Evolutionary conservation across 64 coral and sea anemone species (phyloP).

Genomic region (Platygyra sinensis): DNA sequence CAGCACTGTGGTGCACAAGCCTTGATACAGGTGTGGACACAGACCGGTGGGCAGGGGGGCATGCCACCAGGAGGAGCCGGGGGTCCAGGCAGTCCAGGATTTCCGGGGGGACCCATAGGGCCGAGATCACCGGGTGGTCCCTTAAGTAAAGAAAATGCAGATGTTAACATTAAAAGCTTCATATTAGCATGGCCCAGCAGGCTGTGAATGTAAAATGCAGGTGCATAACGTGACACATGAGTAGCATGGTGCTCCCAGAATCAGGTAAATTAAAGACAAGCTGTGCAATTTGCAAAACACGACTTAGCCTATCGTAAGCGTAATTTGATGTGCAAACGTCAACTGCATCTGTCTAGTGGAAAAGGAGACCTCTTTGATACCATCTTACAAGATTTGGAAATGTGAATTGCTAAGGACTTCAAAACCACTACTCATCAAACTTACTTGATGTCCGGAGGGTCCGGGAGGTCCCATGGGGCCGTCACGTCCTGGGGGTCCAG

Average conservation of each 20-base stretch:
- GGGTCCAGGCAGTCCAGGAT: slow-evolving; percentile 78
- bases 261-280: too few species aligned
- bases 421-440: not conserved
- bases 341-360: too few species aligned
- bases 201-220: too few species aligned
- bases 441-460: slow-evolving; percentile 90
- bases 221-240: too few species aligned
- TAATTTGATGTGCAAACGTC: too few species aligned
- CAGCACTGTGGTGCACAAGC: slow-evolving; percentile 93
- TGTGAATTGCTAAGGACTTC: too few species aligned
- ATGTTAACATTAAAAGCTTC: not conserved
- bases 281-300: too few species aligned
- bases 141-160: not conserved
- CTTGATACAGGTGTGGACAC: slow-evolving; percentile 97
- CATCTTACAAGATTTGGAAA: too few species aligned
- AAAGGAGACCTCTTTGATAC: too few species aligned
- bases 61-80: slow-evolving; percentile 96
- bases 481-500: slow-evolving; percentile 94
- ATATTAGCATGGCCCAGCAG: too few species aligned
- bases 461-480: slow-evolving; percentile 98
- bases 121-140: slow-evolving; percentile 98
- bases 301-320: too few species aligned
- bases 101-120: slow-evolving; percentile 93
- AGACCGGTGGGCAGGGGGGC: slow-evolving; percentile 97
- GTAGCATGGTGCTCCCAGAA: too few species aligned